Base-by-base conservation (phyloP, 2,797 vertebrate species). In the Scleropages formosus region DNA sequence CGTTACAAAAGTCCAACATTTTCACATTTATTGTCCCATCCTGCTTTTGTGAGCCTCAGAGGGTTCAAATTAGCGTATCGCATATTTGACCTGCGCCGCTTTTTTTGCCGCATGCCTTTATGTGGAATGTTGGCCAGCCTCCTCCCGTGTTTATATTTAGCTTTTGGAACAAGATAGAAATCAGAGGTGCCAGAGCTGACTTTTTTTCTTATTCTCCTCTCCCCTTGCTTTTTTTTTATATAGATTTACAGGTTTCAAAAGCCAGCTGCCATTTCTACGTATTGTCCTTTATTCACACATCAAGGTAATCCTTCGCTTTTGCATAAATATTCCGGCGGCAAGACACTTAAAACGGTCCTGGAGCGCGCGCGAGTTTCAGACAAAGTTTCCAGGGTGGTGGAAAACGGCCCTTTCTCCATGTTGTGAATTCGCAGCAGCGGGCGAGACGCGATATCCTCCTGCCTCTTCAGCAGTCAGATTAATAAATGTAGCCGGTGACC, bases 41-140 rank as follows among this genome's bases (percentile, higher is more conserved):
- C 22, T 2, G 15, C 68, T 71, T 26, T 58, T 13, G 49, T 71
- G 49, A 18, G 15, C 8, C 15, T 9, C 9, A 2, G 4, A 2
- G 8, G 68, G 68, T 51, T 31, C 51, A 31, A 18, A 56, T 26
- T 26, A 24, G 47, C 24, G 15, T 56, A n/a, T 53, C 56, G 71
- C 68, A 47, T 58, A 58, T 31, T 53, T 71, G 56, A 71, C 68
- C 68, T 71, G 68, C 51, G 22, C 31, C 68, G 26, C 18, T 20
- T 71, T 20, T 71, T 27, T 12, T 31, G 15, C 51, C 31, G 51
- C 39, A 26, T 71, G 51, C 68, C 56, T 71, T 69, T 69, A 39
- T 71, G 49, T 27, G 68, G 68, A 71, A 71, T 58, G 49, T 71
- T 71, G 68, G 68, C 68, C 51, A 31, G 68, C 68, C 22, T 39